Evolutionary conservation across 2,888 invertebrate genomes (phyloP), one percentile per base, ranked within the genome.

Genomic region (Acleris literana): DNA sequence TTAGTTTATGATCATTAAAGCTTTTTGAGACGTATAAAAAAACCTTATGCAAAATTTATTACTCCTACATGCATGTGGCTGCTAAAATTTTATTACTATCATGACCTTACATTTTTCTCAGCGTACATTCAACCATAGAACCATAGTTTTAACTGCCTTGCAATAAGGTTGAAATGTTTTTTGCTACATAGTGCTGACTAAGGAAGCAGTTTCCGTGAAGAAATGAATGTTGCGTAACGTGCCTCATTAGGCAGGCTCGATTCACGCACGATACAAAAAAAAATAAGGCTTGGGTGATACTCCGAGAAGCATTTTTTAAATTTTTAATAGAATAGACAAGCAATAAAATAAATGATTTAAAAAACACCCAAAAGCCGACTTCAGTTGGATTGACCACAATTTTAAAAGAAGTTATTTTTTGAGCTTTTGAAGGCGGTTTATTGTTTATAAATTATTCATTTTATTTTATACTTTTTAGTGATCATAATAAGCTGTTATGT

Each of bases 241-340:
- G 80, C 81, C 84, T 86, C 85, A 86, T 85, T 86, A 86, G 82
- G 78, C 82, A 71, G 58, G 71, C 75, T 73, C 74, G 77, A 79
- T 80, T 79, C 80, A 78, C 76, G 79, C 80, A 78, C 75, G 69
- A 60, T 69, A 73, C 64, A 71, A 71, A 72, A 72, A 72, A 72
- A 70, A 70, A 57, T 68, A 70, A 59, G 53, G 53, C 33, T 9
- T 6, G 44, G 17, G 55, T 18, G 44, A 20, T 51, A 68, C 69
- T 68, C 52, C 46, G 9, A 44, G 43, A 25, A 48, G 48, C 57
- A 49, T 46, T 55, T 59, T 54, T 51, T 43, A 59, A 39, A 20
- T 20, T n/a, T n/a, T n/a, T n/a, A n/a, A n/a, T n/a, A n/a, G n/a
- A n/a, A n/a, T n/a, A n/a, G n/a, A n/a, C n/a, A n/a, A n/a, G n/a